phyloP scores from a whole-genome alignment of 2,113 vertebrate species.

The Bungarus multicinctus region DNA sequence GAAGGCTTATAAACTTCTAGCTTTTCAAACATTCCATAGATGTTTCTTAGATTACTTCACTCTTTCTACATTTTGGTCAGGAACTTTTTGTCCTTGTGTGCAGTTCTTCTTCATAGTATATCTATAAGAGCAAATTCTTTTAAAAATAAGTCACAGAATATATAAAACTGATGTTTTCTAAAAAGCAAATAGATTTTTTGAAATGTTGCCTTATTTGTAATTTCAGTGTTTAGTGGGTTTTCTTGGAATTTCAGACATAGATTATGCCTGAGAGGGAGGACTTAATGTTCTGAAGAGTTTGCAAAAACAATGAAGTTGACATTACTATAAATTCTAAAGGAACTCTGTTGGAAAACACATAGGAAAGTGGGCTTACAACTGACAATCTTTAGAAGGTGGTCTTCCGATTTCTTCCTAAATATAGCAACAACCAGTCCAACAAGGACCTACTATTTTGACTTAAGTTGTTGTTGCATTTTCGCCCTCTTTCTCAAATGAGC shows the following conservation, averaged over 20 bases:
- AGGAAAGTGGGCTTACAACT: no score
- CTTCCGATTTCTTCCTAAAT: neutral
- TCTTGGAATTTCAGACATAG: slow-evolving; percentile 51
- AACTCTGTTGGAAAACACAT: neutral
- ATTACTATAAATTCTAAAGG: slow-evolving; percentile 1
- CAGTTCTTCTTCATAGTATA: neutral
- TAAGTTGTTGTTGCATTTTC: neutral
- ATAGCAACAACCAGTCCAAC: neutral
- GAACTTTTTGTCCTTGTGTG: neutral
- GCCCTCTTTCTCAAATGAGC: neutral
- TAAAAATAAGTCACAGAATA: neutral
- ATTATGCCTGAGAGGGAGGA: slow-evolving; percentile 15
- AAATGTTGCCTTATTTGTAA: slow-evolving; percentile 13
- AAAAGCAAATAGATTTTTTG: neutral
- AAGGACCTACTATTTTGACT: neutral
- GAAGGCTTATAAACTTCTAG: slow-evolving; percentile 16
- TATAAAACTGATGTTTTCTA: neutral
- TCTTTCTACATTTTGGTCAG: slow-evolving; percentile 15
- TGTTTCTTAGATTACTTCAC: slow-evolving; percentile 53
- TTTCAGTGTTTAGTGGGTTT: neutral
- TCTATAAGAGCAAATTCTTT: neutral
- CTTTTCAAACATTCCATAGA: slow-evolving; percentile 35
- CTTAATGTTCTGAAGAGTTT: slow-evolving; percentile 44
- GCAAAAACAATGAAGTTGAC: slow-evolving; percentile 39
- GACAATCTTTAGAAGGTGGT: neutral